A percentile compares a stretch with the other conserved stretches of the same genome.
These are phyloP conservation scores for Lepidurus apus DNA, from an alignment of 1,140 invertebrate species.

Conservation along the genomic window DNA sequence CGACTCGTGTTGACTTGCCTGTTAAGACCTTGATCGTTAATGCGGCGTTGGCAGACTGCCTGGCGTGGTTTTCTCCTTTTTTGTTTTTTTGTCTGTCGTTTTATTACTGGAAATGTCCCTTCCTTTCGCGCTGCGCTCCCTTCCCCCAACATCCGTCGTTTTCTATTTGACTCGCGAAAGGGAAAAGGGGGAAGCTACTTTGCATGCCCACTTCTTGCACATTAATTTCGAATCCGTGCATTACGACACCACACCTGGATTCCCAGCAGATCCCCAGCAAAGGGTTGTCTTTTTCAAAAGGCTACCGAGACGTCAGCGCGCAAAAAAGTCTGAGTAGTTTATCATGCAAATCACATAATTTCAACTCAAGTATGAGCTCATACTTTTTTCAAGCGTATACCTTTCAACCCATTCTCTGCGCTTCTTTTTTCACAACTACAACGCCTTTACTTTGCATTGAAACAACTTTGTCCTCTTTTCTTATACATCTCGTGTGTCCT, in stretches of 20 bases:
- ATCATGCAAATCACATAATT: constrained; percentile 11
- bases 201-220: constrained; percentile 2
- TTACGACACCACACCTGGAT: constrained; percentile 17
- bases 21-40: constrained; percentile 15
- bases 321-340: neutral
- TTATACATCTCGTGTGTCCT: neutral
- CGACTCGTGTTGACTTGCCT: constrained; percentile 18
- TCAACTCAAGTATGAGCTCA: neutral
- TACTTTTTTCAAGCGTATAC: neutral
- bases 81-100: neutral
- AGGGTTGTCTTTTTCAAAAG: neutral
- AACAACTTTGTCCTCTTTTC: constrained; percentile 12
- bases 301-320: constrained; percentile 1
- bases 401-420: neutral
- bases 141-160: neutral
- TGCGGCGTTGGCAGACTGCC: constrained; percentile 20
- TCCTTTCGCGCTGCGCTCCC: neutral
- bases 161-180: neutral
- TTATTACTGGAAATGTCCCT: neutral
- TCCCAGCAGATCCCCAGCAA: neutral
- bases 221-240: neutral
- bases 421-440: neutral
- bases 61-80: neutral
- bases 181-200: neutral
- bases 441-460: neutral